phyloP scores from a whole-genome alignment of 2,888 invertebrate species.

The Dicyrtomina minuta region DNA sequence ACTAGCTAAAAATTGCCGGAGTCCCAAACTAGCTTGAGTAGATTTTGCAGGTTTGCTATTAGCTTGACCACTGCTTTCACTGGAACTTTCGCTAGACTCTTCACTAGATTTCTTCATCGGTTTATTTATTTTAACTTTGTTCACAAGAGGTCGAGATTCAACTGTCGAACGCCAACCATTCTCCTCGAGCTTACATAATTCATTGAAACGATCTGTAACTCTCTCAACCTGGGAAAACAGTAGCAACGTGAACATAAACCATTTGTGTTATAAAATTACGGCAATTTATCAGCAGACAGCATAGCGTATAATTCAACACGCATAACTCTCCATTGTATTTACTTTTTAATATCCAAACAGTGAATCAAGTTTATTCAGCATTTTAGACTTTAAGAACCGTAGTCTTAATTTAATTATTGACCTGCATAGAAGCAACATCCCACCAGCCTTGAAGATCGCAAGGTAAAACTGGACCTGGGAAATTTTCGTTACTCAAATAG shows the following conservation, averaged over 20 bases:
- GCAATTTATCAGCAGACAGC: too few species aligned
- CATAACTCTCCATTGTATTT: too few species aligned
- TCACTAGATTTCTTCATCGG: constrained; percentile 9
- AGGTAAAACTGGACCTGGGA: constrained; percentile 34
- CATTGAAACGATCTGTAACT: constrained; percentile 33
- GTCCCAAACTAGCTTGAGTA: constrained; percentile 16
- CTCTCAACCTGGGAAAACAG: constrained; percentile 34
- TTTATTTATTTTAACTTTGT: constrained; percentile 1
- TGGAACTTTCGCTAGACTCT: constrained; percentile 1
- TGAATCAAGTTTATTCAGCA: too few species aligned
- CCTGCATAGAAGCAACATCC: constrained; percentile 50
- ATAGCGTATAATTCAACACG: too few species aligned
- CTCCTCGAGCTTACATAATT: constrained; percentile 21
- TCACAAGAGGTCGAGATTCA: background rate
- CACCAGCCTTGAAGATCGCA: constrained; percentile 53
- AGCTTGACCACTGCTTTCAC: background rate
- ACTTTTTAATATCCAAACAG: too few species aligned
- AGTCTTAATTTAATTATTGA: constrained; percentile 23
- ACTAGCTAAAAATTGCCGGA: constrained; percentile 31
- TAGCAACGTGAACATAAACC: constrained; percentile 15
- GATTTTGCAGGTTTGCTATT: constrained; percentile 8
- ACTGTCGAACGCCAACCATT: constrained; percentile 35
- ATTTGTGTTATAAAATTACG: background rate
- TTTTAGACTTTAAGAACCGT: too few species aligned
- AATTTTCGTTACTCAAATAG: constrained; percentile 41